phyloP scores from a whole-genome alignment of 2,888 invertebrate genomes.

The Nudaria mundana region DNA sequence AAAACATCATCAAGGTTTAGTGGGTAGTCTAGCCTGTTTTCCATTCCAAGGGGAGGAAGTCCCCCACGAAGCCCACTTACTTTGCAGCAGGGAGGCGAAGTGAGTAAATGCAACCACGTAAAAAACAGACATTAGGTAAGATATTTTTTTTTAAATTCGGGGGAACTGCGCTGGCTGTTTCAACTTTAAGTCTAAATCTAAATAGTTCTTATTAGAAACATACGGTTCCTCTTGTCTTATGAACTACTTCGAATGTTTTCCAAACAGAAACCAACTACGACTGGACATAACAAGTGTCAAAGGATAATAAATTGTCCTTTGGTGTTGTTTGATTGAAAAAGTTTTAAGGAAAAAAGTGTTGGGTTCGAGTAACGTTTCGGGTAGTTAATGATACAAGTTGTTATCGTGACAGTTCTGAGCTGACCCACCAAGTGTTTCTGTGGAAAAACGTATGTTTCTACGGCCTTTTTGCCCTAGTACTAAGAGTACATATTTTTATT shows the following conservation, averaged over 20 bases:
- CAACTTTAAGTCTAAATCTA: too few species aligned
- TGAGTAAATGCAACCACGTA: too few species aligned
- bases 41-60: too few species aligned
- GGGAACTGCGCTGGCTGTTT: too few species aligned
- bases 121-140: neutral
- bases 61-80: too few species aligned
- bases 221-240: neutral
- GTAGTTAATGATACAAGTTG: conserved; percentile 29
- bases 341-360: conserved; percentile 29
- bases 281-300: conserved; percentile 8
- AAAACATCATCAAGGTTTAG: too few species aligned
- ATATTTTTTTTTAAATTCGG: too few species aligned
- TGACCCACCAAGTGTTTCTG: conserved; percentile 12
- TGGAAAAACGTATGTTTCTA: too few species aligned
- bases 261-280: conserved; percentile 12
- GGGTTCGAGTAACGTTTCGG: conserved; percentile 5
- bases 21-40: too few species aligned
- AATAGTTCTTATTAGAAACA: neutral
- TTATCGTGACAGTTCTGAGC: conserved; percentile 21
- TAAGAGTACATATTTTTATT: too few species aligned
- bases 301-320: conserved; percentile 32
- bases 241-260: neutral
- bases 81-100: too few species aligned
- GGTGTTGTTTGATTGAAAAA: conserved; percentile 47
- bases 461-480: too few species aligned